Evolutionary conservation across 2,888 invertebrate species (phyloP).

Genomic region (Liodrosophila aerea): DNA sequence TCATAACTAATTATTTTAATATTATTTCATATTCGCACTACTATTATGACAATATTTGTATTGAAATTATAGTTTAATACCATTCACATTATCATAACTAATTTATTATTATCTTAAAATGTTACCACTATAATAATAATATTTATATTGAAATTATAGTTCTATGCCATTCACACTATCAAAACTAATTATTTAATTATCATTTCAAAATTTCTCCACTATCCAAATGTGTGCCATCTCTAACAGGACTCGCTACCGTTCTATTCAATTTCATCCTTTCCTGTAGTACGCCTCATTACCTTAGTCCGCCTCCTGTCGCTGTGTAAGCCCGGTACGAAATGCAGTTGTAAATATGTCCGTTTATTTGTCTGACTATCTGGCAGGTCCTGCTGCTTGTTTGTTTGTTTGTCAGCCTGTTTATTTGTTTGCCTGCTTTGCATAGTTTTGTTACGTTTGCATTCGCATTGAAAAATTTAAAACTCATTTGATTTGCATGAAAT

Average conservation of each 20-base stretch:
- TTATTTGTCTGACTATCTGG: conserved; percentile 66
- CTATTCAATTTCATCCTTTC: not conserved
- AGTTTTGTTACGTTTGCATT: conserved; percentile 21
- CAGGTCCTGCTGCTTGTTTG: conserved; percentile 59
- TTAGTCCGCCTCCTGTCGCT: conserved; percentile 3
- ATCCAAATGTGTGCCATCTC: not conserved
- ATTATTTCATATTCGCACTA: no score
- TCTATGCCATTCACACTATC: no score
- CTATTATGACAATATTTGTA: no score
- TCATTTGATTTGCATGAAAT: conserved; percentile 76
- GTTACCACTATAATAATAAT: no score
- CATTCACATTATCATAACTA: no score
- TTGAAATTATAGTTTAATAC: no score
- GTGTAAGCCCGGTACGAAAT: conserved; percentile 29
- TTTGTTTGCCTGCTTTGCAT: conserved; percentile 53
- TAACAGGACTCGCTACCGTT: not conserved
- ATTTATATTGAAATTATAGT: no score
- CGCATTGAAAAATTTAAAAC: conserved; percentile 66
- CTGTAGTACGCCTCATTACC: not conserved
- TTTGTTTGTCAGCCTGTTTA: conserved; percentile 54
- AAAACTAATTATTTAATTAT: no score
- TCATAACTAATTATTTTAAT: no score
- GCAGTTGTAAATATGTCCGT: conserved; percentile 74
- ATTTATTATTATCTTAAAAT: no score
- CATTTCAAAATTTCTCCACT: no score